Percentiles rank a stretch among this genome's conserved stretches.
phyloP scores from a whole-genome alignment of 2,888 invertebrate species.

The Chrysolina oricalcia region DNA sequence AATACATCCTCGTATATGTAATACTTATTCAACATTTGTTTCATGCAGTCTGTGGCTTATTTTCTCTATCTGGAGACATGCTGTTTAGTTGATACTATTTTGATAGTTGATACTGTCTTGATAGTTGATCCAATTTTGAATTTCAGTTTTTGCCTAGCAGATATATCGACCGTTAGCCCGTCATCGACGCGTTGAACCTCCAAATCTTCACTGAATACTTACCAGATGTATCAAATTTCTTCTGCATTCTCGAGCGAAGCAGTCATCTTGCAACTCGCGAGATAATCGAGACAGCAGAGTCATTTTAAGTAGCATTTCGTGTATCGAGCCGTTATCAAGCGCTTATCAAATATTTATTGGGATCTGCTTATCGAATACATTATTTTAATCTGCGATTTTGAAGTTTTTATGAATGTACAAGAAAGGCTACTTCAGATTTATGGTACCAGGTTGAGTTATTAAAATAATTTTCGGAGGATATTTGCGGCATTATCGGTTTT shows the following conservation, averaged over 20 bases:
- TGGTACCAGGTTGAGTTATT: slow-evolving; percentile 55
- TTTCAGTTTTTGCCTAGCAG: too few species aligned
- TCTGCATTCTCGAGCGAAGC: slow-evolving; percentile 21
- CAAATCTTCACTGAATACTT: slow-evolving; percentile 40
- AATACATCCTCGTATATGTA: too few species aligned
- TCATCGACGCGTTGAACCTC: not conserved
- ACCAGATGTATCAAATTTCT: slow-evolving; percentile 46
- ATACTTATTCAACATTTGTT: too few species aligned
- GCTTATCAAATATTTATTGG: slow-evolving; percentile 72
- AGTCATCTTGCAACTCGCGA: slow-evolving; percentile 7
- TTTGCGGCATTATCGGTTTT: slow-evolving; percentile 53
- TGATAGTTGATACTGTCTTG: too few species aligned
- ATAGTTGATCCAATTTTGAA: too few species aligned
- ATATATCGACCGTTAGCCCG: not conserved
- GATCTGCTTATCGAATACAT: slow-evolving; percentile 70
- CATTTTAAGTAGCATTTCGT: slow-evolving; percentile 71
- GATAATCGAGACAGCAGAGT: slow-evolving; percentile 51
- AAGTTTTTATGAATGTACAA: slow-evolving; percentile 70
- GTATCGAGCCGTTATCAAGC: slow-evolving; percentile 70
- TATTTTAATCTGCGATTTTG: slow-evolving; percentile 70
- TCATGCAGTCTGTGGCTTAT: too few species aligned
- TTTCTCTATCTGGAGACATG: too few species aligned
- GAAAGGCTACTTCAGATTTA: slow-evolving; percentile 68
- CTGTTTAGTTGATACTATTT: too few species aligned
- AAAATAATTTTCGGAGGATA: slow-evolving; percentile 58